Evolutionary conservation across 2,888 invertebrate genomes (phyloP).

Genomic region (Heteromurus nitidus): DNA sequence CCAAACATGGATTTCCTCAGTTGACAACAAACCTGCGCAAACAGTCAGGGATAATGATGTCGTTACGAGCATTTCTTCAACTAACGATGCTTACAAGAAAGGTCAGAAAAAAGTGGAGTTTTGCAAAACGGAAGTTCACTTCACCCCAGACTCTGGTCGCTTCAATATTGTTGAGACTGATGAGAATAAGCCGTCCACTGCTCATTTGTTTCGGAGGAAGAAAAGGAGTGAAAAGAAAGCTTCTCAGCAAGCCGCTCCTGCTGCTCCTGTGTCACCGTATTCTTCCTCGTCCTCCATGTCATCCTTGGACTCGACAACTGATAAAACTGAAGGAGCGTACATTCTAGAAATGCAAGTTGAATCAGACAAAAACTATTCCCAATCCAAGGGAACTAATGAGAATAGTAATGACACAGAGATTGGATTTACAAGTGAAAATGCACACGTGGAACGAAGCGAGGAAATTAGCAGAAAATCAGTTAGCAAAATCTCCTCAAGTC

Average conservation of each 20-base stretch:
- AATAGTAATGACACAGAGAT: background rate
- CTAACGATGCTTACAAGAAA: constrained; percentile 70
- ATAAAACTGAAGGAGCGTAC: constrained; percentile 36
- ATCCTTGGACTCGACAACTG: constrained; percentile 37
- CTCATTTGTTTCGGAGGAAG: constrained; percentile 84
- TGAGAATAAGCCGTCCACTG: constrained; percentile 90
- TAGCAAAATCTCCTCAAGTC: background rate
- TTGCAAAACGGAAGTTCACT: constrained; percentile 92
- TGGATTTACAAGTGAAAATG: background rate
- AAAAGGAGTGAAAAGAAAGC: constrained; percentile 67
- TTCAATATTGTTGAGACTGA: constrained; percentile 92
- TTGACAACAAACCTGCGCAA: constrained; percentile 69
- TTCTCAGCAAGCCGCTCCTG: background rate
- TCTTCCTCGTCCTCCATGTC: constrained; percentile 55
- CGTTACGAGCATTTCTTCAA: constrained; percentile 71
- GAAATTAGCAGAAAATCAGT: background rate
- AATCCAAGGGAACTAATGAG: background rate
- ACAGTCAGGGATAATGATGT: constrained; percentile 71
- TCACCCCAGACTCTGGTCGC: constrained; percentile 88
- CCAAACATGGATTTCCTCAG: constrained; percentile 73
- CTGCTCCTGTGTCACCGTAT: constrained; percentile 5
- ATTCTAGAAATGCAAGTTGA: constrained; percentile 48
- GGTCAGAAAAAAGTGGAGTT: constrained; percentile 87
- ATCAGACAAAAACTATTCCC: too few species aligned
- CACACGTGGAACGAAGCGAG: background rate